Conservation (phyloP, 2,797 vertebrate genomes). For the Scolopax rusticola region DNA sequence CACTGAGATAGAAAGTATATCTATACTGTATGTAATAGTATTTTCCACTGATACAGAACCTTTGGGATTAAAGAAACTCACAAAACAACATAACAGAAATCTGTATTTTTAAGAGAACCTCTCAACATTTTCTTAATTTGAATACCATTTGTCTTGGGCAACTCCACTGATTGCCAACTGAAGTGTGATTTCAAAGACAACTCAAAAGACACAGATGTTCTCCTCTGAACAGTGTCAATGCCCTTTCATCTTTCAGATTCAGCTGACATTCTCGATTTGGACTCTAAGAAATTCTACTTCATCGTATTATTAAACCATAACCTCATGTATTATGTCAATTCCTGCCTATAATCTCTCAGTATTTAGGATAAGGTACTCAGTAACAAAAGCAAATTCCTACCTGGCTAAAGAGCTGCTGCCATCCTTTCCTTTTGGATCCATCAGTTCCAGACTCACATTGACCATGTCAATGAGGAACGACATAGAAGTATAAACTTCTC, state of each 20-base stretch:
- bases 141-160: background rate
- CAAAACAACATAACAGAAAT: background rate
- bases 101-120: background rate
- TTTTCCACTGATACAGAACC: background rate
- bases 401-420: conserved; percentile 86
- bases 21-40: background rate
- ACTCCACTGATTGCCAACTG: background rate
- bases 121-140: background rate
- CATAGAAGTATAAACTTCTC: conserved; percentile 91
- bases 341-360: background rate
- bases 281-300: background rate
- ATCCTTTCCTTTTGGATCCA: conserved; percentile 81
- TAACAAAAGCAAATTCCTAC: background rate
- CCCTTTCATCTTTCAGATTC: background rate
- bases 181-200: background rate
- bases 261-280: background rate
- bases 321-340: background rate
- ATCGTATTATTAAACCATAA: background rate
- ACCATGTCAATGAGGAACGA: conserved; percentile 96
- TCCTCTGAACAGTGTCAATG: background rate
- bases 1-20: background rate
- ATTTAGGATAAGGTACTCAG: background rate
- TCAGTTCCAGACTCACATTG: conserved; percentile 94
- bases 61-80: background rate
- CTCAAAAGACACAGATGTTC: background rate